Evolutionary conservation across 1,140 invertebrate species (phyloP).

Genomic region (Hypsibius dujardini): DNA sequence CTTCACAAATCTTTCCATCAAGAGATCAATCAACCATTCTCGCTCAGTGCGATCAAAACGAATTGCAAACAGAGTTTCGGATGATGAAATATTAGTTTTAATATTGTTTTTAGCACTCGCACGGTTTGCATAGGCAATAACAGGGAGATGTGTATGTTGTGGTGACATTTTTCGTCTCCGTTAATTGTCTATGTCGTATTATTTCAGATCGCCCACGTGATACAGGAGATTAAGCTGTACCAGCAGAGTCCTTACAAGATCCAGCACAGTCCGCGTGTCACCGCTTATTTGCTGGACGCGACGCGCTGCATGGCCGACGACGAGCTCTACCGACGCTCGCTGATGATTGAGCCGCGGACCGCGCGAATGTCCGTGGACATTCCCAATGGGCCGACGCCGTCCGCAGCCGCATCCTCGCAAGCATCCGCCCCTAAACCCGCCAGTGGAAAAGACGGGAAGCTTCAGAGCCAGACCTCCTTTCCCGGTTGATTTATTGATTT

Average conservation of each 20-base stretch:
- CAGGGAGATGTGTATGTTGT: no score
- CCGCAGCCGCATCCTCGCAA: background rate
- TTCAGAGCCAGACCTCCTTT: constrained; percentile 13
- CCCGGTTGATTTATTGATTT: background rate
- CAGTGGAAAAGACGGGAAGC: background rate
- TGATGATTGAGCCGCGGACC: constrained; percentile 60
- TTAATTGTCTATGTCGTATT: constrained; percentile 26
- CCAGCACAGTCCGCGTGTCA: constrained; percentile 49
- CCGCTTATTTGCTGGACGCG: constrained; percentile 60
- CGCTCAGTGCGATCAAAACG: no score
- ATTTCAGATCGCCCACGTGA: constrained; percentile 69
- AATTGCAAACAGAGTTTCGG: no score
- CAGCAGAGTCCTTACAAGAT: constrained; percentile 84
- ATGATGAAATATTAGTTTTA: no score
- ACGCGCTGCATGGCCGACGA: constrained; percentile 53
- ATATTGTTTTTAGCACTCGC: no score
- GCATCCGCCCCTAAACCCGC: background rate
- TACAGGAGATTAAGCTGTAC: constrained; percentile 72
- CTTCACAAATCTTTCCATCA: no score
- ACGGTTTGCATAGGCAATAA: no score
- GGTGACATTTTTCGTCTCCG: background rate
- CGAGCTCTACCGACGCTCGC: constrained; percentile 57
- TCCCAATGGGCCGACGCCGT: background rate
- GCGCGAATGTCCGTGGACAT: constrained; percentile 14
- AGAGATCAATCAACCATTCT: no score